These are phyloP conservation scores for Hemiscyllium ocellatum DNA, from an alignment of 2,113 vertebrate species.

Conservation along the genomic window DNA sequence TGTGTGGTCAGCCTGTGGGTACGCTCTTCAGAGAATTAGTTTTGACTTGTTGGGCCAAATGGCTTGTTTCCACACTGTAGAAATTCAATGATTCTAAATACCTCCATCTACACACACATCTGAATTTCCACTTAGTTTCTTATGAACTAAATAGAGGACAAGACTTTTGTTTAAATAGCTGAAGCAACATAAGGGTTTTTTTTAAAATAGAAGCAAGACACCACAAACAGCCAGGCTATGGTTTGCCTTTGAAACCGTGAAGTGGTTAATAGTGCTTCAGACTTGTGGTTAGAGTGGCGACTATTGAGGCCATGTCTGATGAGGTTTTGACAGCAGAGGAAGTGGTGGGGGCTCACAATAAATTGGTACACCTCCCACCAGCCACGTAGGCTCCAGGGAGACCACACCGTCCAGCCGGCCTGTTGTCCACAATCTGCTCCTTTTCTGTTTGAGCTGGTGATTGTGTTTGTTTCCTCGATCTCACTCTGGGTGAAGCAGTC, in stretches of 20 bases:
- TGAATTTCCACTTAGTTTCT: not conserved
- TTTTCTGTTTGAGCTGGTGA: not conserved
- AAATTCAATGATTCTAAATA: not conserved
- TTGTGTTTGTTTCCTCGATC: not conserved
- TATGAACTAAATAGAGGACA: not conserved
- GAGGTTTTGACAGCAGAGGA: not conserved
- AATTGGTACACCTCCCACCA: not conserved
- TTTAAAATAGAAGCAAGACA: not conserved
- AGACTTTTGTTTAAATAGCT: not conserved
- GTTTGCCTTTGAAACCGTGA: not conserved
- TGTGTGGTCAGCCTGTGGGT: too few species aligned
- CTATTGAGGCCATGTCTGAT: not conserved
- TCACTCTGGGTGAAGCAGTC: not conserved
- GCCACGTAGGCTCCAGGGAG: not conserved
- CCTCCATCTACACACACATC: not conserved
- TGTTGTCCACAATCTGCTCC: not conserved
- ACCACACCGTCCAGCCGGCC: not conserved
- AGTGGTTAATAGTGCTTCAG: not conserved
- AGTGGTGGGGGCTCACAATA: not conserved
- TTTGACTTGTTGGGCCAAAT: too few species aligned
- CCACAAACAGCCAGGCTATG: not conserved
- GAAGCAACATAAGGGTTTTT: not conserved
- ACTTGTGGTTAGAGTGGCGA: not conserved
- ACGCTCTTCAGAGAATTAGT: too few species aligned
- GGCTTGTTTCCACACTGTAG: too few species aligned